Conservation (phyloP, 64 coral and sea anemone genomes). For the Cladopsammia gracilis region DNA sequence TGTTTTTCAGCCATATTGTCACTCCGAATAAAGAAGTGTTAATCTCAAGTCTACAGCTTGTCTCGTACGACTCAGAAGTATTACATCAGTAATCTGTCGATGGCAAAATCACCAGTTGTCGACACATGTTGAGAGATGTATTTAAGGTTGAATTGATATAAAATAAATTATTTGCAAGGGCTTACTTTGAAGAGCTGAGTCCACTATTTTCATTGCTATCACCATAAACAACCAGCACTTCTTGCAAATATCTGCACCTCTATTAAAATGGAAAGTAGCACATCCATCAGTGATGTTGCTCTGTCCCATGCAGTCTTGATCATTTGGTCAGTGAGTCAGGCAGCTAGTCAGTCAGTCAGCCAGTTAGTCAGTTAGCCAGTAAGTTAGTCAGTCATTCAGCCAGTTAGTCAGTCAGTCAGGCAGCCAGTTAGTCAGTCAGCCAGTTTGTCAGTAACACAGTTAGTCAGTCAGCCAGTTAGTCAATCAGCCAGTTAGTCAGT, state of each 20-base stretch:
- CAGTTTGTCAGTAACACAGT: background rate
- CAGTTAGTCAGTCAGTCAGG: background rate
- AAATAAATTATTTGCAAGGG: background rate
- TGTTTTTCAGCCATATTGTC: no score
- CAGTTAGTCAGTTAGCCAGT: background rate
- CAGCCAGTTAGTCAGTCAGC: no score
- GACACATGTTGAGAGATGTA: no score
- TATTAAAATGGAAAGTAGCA: background rate
- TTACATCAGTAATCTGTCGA: no score
- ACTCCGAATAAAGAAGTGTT: no score
- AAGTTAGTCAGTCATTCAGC: no score
- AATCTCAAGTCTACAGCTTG: no score
- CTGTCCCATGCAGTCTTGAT: background rate
- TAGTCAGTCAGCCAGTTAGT: background rate
- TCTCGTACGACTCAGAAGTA: no score
- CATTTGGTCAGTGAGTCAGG: background rate
- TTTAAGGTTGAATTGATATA: no score
- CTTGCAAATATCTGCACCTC: constrained; percentile 90
- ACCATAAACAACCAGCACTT: constrained; percentile 97
- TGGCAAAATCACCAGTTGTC: no score
- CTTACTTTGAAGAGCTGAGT: constrained; percentile 84
- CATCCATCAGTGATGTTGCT: background rate
- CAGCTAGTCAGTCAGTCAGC: background rate
- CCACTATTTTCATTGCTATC: constrained; percentile 95
- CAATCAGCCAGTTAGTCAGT: background rate